Percentiles rank a stretch among this genome's conserved stretches.
Conservation (phyloP, 2,113 vertebrate species). For the Oncorhynchus clarkii region DNA sequence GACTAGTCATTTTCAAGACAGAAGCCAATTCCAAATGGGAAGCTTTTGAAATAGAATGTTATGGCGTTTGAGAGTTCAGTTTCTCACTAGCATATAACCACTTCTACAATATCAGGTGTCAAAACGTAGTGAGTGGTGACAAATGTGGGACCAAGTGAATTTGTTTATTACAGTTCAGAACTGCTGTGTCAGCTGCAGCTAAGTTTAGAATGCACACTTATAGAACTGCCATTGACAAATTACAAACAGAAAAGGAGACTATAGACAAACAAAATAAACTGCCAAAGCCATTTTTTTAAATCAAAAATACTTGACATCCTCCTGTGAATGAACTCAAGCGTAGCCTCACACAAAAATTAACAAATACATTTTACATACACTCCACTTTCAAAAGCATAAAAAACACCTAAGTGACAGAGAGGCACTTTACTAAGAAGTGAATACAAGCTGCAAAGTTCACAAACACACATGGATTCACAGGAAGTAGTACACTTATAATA, state of each 20-base stretch:
- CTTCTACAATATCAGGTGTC: background rate
- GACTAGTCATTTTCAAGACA: constrained; percentile 1
- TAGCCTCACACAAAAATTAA: constrained; percentile 26
- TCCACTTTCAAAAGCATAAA: constrained; percentile 38
- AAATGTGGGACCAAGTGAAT: background rate
- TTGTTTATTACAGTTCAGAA: background rate
- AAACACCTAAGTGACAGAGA: constrained; percentile 54
- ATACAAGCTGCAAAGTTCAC: constrained; percentile 42
- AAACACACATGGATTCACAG: background rate
- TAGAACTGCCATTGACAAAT: background rate
- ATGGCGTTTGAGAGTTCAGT: background rate
- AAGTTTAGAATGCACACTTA: background rate
- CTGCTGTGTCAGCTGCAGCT: background rate
- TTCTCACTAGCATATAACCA: background rate
- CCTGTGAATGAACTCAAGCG: constrained; percentile 32
- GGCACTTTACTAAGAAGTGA: constrained; percentile 62
- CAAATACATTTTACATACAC: constrained; percentile 37
- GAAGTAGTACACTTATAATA: background rate
- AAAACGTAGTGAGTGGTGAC: background rate
- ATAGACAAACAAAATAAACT: background rate
- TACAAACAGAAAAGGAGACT: background rate
- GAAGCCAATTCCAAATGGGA: background rate
- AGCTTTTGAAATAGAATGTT: no score
- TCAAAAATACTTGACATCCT: constrained; percentile 47
- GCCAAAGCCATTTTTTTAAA: constrained; percentile 37